A percentile compares a stretch with the other conserved stretches of the same genome.
phyloP scores from a whole-genome alignment of 53 echinoderm and acorn worm species.

The Patiria pectinifera region DNA sequence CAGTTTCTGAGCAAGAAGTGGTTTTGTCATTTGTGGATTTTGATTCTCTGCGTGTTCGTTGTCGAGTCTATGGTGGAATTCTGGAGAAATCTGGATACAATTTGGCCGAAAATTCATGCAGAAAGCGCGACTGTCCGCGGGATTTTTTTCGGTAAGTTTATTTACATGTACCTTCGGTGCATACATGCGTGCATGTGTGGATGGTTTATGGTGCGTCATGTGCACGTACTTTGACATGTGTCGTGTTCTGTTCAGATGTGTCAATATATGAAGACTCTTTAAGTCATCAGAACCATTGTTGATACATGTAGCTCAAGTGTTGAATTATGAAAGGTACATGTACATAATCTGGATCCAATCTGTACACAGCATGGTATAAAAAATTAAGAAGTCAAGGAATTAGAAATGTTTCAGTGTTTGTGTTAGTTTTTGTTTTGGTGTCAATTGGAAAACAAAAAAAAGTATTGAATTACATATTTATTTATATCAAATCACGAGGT shows the following conservation, averaged over 20 bases:
- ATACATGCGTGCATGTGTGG: neutral
- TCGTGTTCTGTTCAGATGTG: neutral
- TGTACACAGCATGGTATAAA: too few relatives aligned
- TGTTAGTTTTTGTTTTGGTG: too few relatives aligned
- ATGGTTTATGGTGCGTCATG: neutral
- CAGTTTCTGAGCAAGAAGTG: neutral
- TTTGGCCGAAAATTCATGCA: neutral
- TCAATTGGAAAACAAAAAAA: too few relatives aligned
- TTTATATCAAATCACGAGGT: too few relatives aligned
- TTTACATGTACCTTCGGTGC: neutral
- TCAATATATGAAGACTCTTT: neutral
- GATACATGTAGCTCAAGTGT: too few relatives aligned
- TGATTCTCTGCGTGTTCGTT: neutral
- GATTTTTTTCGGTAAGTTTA: conserved; percentile 5
- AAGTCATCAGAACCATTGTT: too few relatives aligned
- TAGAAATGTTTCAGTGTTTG: too few relatives aligned
- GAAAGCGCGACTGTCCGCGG: neutral
- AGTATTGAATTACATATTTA: too few relatives aligned
- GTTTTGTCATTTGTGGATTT: neutral
- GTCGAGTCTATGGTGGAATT: neutral
- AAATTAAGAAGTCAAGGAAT: too few relatives aligned
- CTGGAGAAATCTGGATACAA: neutral
- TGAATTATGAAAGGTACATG: too few relatives aligned
- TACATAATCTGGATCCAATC: neutral
- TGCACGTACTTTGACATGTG: conserved; percentile 3